Conservation (phyloP, 1,140 invertebrate species). For the Nomia melanderi region DNA sequence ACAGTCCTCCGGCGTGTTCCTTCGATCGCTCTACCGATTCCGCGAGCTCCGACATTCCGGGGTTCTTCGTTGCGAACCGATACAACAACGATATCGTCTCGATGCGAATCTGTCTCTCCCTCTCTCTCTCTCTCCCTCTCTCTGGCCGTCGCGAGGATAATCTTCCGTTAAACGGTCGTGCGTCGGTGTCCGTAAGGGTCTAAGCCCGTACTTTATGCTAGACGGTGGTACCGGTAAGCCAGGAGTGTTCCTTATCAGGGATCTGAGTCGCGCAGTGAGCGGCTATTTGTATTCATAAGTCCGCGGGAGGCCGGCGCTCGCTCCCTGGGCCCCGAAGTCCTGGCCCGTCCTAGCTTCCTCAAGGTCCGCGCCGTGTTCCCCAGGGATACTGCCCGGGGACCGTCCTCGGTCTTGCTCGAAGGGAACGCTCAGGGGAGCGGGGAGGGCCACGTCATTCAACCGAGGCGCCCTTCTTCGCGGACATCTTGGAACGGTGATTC, state of each 20-base stretch:
- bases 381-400: slow-evolving; percentile 2
- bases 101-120: slow-evolving; percentile 62
- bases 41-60: neutral
- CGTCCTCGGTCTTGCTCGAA: slow-evolving; percentile 11
- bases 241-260: slow-evolving; percentile 76
- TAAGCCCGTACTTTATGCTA: slow-evolving; percentile 62
- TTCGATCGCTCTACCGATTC: neutral
- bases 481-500: slow-evolving; percentile 45
- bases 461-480: slow-evolving; percentile 54
- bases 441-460: slow-evolving; percentile 66
- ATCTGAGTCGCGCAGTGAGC: slow-evolving; percentile 81
- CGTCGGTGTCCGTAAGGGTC: slow-evolving; percentile 35
- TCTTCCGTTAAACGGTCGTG: slow-evolving; percentile 76
- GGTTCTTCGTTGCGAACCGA: slow-evolving; percentile 5
- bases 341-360: slow-evolving; percentile 43
- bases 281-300: slow-evolving; percentile 82
- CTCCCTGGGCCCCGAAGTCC: slow-evolving; percentile 55
- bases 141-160: slow-evolving; percentile 67
- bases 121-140: no score
- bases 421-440: slow-evolving; percentile 10
- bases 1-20: neutral
- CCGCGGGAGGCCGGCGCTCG: slow-evolving; percentile 79
- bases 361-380: slow-evolving; percentile 19
- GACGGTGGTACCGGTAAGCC: slow-evolving; percentile 47
- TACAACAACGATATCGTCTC: slow-evolving; percentile 40